phyloP scores from a whole-genome alignment of 2,797 vertebrate species.

The Pangasius krempfi region DNA sequence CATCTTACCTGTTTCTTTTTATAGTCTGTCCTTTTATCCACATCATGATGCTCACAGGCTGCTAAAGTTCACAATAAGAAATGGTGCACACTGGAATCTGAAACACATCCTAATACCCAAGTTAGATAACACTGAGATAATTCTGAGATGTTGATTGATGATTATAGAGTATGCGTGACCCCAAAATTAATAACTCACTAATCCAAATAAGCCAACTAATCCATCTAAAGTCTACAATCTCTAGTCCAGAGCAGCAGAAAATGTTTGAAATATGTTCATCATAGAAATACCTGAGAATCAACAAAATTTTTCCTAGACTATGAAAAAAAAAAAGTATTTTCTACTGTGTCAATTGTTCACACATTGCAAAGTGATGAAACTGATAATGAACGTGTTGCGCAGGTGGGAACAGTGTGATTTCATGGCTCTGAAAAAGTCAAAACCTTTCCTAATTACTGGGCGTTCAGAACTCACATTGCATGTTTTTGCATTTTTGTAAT shows the following conservation, averaged over 20 bases:
- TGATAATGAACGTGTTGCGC: constrained; percentile 52
- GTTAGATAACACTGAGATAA: not conserved
- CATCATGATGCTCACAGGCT: not conserved
- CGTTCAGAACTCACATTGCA: constrained; percentile 28
- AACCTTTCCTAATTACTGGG: constrained; percentile 42
- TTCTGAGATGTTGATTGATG: not conserved
- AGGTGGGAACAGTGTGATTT: constrained; percentile 43
- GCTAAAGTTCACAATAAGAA: not conserved
- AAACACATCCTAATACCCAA: not conserved
- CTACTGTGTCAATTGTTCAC: constrained; percentile 33
- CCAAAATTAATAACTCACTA: constrained; percentile 5
- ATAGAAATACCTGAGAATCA: constrained; percentile 20
- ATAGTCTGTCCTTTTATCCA: constrained; percentile 17
- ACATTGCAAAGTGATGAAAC: constrained; percentile 29
- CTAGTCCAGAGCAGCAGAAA: constrained; percentile 11
- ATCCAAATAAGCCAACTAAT: not conserved
- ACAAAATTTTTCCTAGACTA: constrained; percentile 9
- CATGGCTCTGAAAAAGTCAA: constrained; percentile 41
- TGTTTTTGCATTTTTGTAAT: constrained; percentile 1
- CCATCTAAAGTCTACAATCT: not conserved
- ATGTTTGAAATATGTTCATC: constrained; percentile 15
- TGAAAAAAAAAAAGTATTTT: not conserved
- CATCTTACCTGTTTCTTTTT: constrained; percentile 9
- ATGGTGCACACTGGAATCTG: not conserved
- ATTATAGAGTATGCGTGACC: not conserved